A percentile compares a stretch with the other conserved stretches of the same genome.
phyloP scores from a whole-genome alignment of 1,140 invertebrate genomes.

The Caenorhabditis latens region DNA sequence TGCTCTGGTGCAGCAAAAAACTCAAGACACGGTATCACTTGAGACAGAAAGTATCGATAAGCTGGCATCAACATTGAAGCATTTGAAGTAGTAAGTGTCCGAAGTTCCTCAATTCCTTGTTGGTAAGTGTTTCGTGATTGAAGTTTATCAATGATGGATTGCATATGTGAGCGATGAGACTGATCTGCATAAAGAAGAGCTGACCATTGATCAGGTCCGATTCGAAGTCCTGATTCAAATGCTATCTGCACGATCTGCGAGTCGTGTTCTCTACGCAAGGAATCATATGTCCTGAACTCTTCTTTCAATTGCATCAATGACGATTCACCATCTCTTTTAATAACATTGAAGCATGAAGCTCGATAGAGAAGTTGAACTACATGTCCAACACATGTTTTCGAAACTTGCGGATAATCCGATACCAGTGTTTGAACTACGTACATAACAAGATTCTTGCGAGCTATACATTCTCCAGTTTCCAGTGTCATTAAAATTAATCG shows the following conservation, averaged over 20 bases:
- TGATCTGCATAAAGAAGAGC: conserved; percentile 94
- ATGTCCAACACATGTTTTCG: conserved; percentile 97
- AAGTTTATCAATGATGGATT: conserved; percentile 88
- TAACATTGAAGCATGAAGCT: conserved; percentile 97
- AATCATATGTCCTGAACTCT: conserved; percentile 94
- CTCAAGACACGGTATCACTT: conserved; percentile 33
- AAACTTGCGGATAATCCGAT: conserved; percentile 95
- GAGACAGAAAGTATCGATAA: conserved; percentile 11
- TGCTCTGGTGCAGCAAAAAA: not conserved
- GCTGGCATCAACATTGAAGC: conserved; percentile 41
- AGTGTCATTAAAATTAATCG: conserved; percentile 92
- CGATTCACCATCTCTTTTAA: conserved; percentile 95
- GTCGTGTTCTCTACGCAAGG: conserved; percentile 92
- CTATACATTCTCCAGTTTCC: conserved; percentile 95
- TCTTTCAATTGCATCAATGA: conserved; percentile 98
- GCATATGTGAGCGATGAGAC: conserved; percentile 96
- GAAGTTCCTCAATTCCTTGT: conserved; percentile 59
- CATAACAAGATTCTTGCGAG: conserved; percentile 96
- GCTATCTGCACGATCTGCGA: conserved; percentile 98
- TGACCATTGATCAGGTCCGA: conserved; percentile 98
- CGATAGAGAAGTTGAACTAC: conserved; percentile 97
- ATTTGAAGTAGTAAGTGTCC: not conserved
- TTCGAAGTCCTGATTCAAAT: conserved; percentile 93
- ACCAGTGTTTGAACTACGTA: conserved; percentile 96
- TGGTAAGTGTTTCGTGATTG: conserved; percentile 46